phyloP scores from a whole-genome alignment of 2,888 invertebrate species.

The Melinaea marsaeus region DNA sequence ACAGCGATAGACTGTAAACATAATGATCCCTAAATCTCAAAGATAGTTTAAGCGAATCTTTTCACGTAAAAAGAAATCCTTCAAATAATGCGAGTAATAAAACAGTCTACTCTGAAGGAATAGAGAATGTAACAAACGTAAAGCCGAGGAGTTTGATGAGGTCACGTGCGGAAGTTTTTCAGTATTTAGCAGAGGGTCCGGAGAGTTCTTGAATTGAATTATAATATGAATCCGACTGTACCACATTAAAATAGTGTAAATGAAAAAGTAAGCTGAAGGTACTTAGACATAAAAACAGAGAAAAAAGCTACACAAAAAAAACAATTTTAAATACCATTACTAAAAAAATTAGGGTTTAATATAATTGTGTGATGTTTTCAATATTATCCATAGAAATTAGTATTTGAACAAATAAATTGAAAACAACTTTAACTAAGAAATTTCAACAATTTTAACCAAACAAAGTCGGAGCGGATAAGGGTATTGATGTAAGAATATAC shows the following conservation, averaged over 20 bases:
- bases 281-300: background rate
- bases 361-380: no score
- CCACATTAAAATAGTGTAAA: background rate
- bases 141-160: slow-evolving; percentile 51
- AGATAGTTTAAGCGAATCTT: slow-evolving; percentile 8
- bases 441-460: no score
- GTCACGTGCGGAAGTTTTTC: slow-evolving; percentile 69
- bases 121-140: slow-evolving; percentile 52
- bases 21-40: background rate
- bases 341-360: no score
- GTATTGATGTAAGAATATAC: no score
- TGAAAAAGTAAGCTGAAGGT: background rate
- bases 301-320: no score
- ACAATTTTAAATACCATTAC: no score
- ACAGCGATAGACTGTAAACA: slow-evolving; percentile 5
- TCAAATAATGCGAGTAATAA: slow-evolving; percentile 59
- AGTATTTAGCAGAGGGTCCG: slow-evolving; percentile 59
- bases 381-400: no score
- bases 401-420: background rate
- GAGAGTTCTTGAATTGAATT: slow-evolving; percentile 43
- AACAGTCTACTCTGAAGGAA: slow-evolving; percentile 51
- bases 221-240: slow-evolving; percentile 30
- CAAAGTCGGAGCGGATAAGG: no score
- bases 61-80: slow-evolving; percentile 36
- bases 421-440: background rate